Evolutionary conservation across 1,140 invertebrate genomes (phyloP).

Genomic region (Onthophagus taurus): DNA sequence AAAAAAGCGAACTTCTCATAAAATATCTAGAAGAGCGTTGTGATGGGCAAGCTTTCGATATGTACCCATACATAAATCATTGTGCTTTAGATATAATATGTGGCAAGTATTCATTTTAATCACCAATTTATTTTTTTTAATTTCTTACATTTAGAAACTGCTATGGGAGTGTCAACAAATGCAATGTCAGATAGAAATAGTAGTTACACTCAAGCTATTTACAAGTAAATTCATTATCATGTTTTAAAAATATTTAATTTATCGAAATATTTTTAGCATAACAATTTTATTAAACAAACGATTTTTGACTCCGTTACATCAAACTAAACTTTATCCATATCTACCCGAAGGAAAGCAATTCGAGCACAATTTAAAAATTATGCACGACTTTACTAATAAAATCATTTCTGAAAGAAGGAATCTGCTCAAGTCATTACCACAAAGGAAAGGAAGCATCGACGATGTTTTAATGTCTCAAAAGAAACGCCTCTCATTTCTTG

Average conservation of each 20-base stretch:
- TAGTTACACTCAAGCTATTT: conserved; percentile 7
- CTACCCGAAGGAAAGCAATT: neutral
- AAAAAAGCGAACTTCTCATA: conserved; percentile 59
- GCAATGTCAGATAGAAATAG: conserved; percentile 5
- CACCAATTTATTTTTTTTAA: neutral
- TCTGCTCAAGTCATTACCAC: neutral
- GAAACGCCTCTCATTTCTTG: conserved; percentile 2
- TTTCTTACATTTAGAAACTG: conserved; percentile 5
- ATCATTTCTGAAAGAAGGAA: conserved; percentile 1
- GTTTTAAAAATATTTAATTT: neutral
- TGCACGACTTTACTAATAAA: conserved; percentile 6
- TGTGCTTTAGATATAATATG: conserved; percentile 72
- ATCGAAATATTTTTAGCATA: neutral
- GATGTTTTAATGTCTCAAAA: neutral
- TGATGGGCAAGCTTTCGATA: conserved; percentile 52
- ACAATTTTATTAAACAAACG: no score
- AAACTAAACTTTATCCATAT: neutral
- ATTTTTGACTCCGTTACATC: neutral
- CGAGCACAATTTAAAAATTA: neutral
- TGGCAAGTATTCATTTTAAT: conserved; percentile 41
- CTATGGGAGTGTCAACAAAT: conserved; percentile 5
- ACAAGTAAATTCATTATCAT: neutral
- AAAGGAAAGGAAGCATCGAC: neutral
- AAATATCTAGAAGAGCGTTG: conserved; percentile 51
- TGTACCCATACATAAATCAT: conserved; percentile 64